Evolutionary conservation across 2,113 vertebrate species (phyloP).

Genomic region (Lipophrys pholis): DNA sequence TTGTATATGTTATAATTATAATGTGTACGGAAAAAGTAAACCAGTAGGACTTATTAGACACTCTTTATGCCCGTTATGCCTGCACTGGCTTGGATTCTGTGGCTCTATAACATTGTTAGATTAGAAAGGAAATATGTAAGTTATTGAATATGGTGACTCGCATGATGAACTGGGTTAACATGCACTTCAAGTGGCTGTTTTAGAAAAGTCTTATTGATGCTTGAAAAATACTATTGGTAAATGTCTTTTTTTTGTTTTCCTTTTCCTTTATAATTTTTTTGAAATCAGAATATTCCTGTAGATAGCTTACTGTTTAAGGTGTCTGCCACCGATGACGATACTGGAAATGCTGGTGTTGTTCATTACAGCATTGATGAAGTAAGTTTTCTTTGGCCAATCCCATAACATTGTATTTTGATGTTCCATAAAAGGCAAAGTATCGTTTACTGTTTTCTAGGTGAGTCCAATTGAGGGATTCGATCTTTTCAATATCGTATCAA

Average conservation of each 20-base stretch:
- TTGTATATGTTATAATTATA: too few species aligned
- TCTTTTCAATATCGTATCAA: conserved; percentile 77
- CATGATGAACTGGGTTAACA: too few species aligned
- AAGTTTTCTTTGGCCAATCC: conserved; percentile 6
- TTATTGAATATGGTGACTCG: too few species aligned
- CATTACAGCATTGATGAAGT: conserved; percentile 74
- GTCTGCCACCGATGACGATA: conserved; percentile 59
- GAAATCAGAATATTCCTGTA: conserved; percentile 44
- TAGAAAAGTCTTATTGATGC: too few species aligned
- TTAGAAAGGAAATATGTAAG: too few species aligned
- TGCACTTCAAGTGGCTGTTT: too few species aligned
- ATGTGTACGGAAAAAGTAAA: too few species aligned
- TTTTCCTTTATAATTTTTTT: conserved; percentile 7
- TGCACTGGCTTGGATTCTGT: too few species aligned
- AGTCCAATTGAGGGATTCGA: conserved; percentile 52
- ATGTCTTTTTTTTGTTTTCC: not conserved
- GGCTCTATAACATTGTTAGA: too few species aligned
- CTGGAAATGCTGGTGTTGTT: not conserved
- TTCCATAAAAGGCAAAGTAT: conserved; percentile 13
- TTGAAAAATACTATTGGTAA: too few species aligned
- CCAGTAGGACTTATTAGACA: too few species aligned
- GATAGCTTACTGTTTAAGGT: conserved; percentile 48
- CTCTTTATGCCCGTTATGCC: too few species aligned
- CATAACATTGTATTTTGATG: not conserved
- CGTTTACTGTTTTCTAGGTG: conserved; percentile 72